Base-by-base conservation (phyloP, 2,797 vertebrate species). In the Silurus lanzhouensis region DNA sequence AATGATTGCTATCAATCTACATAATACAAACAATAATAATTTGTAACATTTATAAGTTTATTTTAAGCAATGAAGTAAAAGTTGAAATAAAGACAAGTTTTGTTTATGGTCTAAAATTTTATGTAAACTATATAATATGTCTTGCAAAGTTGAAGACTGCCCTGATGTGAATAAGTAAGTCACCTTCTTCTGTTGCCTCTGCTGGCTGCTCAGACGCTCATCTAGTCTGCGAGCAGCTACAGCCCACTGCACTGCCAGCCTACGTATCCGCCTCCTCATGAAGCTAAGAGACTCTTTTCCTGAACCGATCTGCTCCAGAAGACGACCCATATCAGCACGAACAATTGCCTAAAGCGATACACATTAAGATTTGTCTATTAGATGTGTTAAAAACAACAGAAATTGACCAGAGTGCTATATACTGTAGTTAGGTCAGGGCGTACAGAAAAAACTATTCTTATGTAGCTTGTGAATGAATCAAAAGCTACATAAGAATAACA, bases 231-330 rank as follows among this genome's bases (percentile, higher is more conserved):
- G 95, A 22, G 97, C 96, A 0, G 96, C 97, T 5, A 91, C 87
- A 17, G 95, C 94, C 98, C 98, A 99, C 91, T 98, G 97, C 9
- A 93, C 91, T 0, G 94, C 94, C 92, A 99, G 89, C 90, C 96
- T 94, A 87, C 95, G 95, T 70, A 98, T 96, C 81, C 98, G 94
- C 89, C 96, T 96, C 94, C 97, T 98, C 98, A 99, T 99, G 93
- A 99, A 99, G 93, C 96, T 98, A 74, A 99, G 93, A 0, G 98
- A 99, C 80, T 99, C 98, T 90, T 99, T 99, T 70, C 97, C 97
- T 0, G 96, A 96, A 90, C 97, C 97, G 19, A 99, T 95, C 90
- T 97, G 95, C 88, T 99, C 97, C 94, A 98, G 93, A 66, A 99
- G 96, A 57, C 87, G 90, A 70, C 96, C 93, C 17, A 98, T 87